phyloP scores from a whole-genome alignment of 2,797 vertebrate genomes.

The Peromyscus attwateri region DNA sequence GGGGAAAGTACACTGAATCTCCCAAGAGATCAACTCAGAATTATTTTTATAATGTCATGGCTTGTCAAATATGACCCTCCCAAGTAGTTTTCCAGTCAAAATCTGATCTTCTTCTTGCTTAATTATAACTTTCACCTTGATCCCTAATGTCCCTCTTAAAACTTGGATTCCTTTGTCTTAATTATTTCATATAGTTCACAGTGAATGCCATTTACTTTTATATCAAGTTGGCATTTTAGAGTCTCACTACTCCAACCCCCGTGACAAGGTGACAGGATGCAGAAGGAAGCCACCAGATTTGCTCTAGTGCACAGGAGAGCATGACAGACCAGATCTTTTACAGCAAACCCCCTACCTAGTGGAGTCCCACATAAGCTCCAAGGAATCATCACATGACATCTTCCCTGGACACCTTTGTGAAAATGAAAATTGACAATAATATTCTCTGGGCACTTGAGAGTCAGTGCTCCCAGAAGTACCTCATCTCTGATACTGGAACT shows the following conservation, averaged over 20 bases:
- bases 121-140: slow-evolving; percentile 34
- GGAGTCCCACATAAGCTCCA: not conserved
- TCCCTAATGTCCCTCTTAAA: not conserved
- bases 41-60: not conserved
- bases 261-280: slow-evolving; percentile 26
- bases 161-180: not conserved
- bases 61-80: not conserved
- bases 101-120: not conserved
- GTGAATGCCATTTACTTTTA: not conserved
- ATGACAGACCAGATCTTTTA: not conserved
- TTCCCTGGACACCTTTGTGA: not conserved
- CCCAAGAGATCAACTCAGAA: not conserved
- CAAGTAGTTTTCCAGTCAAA: not conserved
- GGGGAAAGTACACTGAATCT: not conserved
- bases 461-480: not conserved
- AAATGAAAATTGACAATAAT: slow-evolving; percentile 2
- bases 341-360: not conserved
- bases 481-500: not conserved
- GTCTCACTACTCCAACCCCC: not conserved
- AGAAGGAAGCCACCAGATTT: not conserved
- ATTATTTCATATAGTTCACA: not conserved
- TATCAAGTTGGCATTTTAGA: slow-evolving; percentile 20
- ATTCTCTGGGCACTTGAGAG: not conserved
- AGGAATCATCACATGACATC: not conserved
- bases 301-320: not conserved